Conservation (phyloP, 2,888 invertebrate species). For the Phanerotoma sp. region DNA sequence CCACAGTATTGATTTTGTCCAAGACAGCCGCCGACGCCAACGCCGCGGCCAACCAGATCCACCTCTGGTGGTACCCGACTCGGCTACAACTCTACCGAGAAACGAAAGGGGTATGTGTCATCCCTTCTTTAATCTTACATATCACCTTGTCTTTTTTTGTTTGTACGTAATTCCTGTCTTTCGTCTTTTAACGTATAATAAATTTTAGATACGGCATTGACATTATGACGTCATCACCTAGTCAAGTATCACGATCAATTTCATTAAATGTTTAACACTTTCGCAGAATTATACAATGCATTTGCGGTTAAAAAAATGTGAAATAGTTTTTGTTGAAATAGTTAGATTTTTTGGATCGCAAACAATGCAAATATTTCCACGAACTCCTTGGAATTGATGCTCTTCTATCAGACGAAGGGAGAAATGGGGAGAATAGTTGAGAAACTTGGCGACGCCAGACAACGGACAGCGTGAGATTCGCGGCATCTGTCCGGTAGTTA, state of each 20-base stretch:
- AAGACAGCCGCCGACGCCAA: slow-evolving; percentile 56
- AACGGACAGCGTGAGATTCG: slow-evolving; percentile 53
- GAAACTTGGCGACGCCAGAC: slow-evolving; percentile 53
- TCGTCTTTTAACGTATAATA: no score
- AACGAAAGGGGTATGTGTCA: slow-evolving; percentile 19
- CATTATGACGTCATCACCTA: no score
- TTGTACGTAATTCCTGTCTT: no score
- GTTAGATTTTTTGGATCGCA: no score
- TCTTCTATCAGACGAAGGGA: neutral
- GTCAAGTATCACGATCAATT: no score
- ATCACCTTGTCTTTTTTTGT: slow-evolving; percentile 2
- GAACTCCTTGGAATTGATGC: slow-evolving; percentile 19
- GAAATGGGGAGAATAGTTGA: slow-evolving; percentile 48
- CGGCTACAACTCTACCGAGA: slow-evolving; percentile 43
- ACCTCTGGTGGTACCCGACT: slow-evolving; percentile 56
- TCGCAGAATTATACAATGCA: no score
- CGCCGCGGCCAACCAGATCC: slow-evolving; percentile 57
- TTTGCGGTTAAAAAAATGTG: no score
- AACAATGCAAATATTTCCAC: slow-evolving; percentile 5
- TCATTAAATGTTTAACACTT: no score
- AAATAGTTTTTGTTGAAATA: no score
- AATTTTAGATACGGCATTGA: no score
- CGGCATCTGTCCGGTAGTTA: slow-evolving; percentile 57
- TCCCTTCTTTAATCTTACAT: slow-evolving; percentile 18
- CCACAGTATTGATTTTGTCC: slow-evolving; percentile 59